A percentile compares a stretch with the other conserved stretches of the same genome.
These are phyloP conservation scores for Lethocerus indicus DNA, from an alignment of 1,140 invertebrate species.

Conservation along the genomic window DNA sequence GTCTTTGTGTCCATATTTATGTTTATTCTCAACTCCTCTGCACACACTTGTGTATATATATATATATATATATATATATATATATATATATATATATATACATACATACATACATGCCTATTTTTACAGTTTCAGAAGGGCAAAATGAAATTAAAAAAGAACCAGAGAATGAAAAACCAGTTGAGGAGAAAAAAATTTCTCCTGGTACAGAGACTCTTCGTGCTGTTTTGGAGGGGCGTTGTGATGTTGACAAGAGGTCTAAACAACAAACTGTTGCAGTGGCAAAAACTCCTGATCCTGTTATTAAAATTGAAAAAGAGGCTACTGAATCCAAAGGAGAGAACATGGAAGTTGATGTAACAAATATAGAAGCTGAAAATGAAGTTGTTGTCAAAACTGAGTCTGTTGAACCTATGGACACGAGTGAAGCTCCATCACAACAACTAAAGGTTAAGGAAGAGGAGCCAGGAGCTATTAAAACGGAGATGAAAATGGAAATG, in stretches of 20 bases:
- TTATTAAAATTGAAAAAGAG: conserved; percentile 7
- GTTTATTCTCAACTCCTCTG: background rate
- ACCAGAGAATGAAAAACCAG: too few species aligned
- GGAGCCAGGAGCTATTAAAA: conserved; percentile 10
- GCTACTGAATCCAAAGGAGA: conserved; percentile 5
- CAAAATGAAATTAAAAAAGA: too few species aligned
- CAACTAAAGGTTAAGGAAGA: conserved; percentile 5
- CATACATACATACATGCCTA: too few species aligned
- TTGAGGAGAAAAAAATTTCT: conserved; percentile 5
- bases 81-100: background rate
- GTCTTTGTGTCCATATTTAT: background rate
- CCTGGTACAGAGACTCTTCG: conserved; percentile 11
- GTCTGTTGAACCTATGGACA: background rate
- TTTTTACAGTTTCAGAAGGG: too few species aligned
- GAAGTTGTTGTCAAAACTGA: conserved; percentile 7
- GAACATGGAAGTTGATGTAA: conserved; percentile 11
- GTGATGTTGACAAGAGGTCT: conserved; percentile 4
- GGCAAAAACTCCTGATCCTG: background rate
- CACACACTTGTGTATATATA: background rate
- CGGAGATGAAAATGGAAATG: conserved; percentile 7
- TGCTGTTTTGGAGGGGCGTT: conserved; percentile 12
- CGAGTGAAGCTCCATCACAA: background rate
- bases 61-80: background rate
- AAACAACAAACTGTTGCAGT: background rate
- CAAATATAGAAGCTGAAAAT: conserved; percentile 9